phyloP scores from a whole-genome alignment of 2,797 vertebrate genomes.

The Characodon lateralis region DNA sequence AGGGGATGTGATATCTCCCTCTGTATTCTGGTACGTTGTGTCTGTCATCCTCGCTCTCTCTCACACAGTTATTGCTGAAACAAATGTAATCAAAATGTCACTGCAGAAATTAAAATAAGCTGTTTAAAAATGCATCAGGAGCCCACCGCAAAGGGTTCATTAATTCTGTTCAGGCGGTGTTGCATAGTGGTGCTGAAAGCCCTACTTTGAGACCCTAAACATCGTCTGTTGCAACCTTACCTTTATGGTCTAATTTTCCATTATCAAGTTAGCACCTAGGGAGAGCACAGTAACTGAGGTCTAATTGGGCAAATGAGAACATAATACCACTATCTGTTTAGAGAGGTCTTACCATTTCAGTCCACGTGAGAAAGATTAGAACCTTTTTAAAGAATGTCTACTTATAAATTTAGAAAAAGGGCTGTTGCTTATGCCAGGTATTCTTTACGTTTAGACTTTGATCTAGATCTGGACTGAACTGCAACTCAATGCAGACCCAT shows the following conservation, averaged over 20 bases:
- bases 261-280: slow-evolving; percentile 74
- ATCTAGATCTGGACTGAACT: slow-evolving; percentile 1
- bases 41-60: slow-evolving; percentile 59
- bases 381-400: slow-evolving; percentile 1
- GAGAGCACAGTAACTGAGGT: slow-evolving; percentile 65
- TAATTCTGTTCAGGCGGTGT: slow-evolving; percentile 73
- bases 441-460: neutral
- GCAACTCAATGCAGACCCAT: neutral
- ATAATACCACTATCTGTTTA: slow-evolving; percentile 65
- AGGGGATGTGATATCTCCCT: slow-evolving; percentile 43
- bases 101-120: slow-evolving; percentile 73
- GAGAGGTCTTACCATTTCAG: slow-evolving; percentile 54
- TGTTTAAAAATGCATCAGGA: slow-evolving; percentile 79
- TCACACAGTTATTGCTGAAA: slow-evolving; percentile 69
- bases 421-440: neutral
- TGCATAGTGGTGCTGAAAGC: slow-evolving; percentile 73
- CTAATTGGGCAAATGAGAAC: slow-evolving; percentile 76
- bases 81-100: slow-evolving; percentile 81
- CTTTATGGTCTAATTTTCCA: slow-evolving; percentile 77
- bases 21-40: slow-evolving; percentile 25
- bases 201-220: slow-evolving; percentile 64
- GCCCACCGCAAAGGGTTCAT: slow-evolving; percentile 69
- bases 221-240: slow-evolving; percentile 73
- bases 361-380: slow-evolving; percentile 18
- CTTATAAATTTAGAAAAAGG: neutral